phyloP scores from a whole-genome alignment of 1,140 invertebrate species.

The Lepeophtheirus salmonis region DNA sequence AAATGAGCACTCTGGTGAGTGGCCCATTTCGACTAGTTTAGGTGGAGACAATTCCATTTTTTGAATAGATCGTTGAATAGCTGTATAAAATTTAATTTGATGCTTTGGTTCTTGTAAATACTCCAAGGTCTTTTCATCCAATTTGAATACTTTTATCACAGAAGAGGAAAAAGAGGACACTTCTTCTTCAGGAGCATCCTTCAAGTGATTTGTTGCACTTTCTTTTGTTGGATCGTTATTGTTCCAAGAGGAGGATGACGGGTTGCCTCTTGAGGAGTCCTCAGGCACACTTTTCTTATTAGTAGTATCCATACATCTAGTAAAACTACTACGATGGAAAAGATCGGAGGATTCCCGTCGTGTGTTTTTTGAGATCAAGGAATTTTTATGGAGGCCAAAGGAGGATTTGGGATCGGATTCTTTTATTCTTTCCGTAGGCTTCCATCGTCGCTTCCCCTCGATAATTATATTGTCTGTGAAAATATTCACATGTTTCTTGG shows the following conservation, averaged over 20 bases:
- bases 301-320: no score
- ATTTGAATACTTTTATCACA: neutral
- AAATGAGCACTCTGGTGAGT: neutral
- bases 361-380: no score
- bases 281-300: no score
- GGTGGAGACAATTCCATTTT: neutral
- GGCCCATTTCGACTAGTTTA: neutral
- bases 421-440: neutral
- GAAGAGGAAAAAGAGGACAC: neutral
- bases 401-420: no score
- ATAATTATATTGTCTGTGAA: neutral
- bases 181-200: no score
- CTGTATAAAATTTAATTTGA: conserved; percentile 9
- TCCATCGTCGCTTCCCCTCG: neutral
- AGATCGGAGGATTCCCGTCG: no score
- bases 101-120: neutral
- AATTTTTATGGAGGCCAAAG: no score
- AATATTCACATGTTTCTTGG: neutral
- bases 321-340: no score
- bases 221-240: no score
- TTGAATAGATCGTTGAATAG: conserved; percentile 9
- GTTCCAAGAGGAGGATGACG: no score
- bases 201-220: no score
- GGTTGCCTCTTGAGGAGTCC: no score
- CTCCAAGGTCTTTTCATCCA: conserved; percentile 1